Evolutionary conservation across 2,888 invertebrate genomes (phyloP), one percentile per base, ranked within the genome.

Genomic region (Dromius quadrimaculatus): DNA sequence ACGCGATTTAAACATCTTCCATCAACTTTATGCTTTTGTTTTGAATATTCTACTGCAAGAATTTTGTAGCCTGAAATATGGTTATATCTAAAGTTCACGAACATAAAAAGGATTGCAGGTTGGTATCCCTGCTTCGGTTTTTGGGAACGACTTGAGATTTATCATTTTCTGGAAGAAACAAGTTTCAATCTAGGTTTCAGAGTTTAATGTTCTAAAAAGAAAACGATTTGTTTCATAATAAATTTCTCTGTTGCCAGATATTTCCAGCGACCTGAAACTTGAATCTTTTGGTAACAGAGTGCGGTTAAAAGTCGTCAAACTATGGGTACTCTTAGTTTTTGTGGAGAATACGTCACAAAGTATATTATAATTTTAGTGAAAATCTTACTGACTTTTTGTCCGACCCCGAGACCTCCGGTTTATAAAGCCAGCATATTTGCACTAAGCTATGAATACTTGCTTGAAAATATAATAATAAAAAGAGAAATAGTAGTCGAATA

Each of bases 1-100:
- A 45, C 61, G 45, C 45, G 38, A 19, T 41, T 32, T 38, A 19
- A 57, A 59, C 43, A 43, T 38, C 59, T 22, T 69, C 59, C 59
- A 69, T 69, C 68, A 69, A 43, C 43, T 69, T 69, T 69, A 69
- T 69, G 68, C 59, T 69, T 69, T 69, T 69, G 68, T 69, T 69
- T 59, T 69, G 68, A 69, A 69, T 69, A 69, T 69, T 69, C 68
- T 28, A 59, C n/a, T n/a, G n/a, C 43, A 69, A 59, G 28, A 69
- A 43, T 69, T 69, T 57, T 61, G 19, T 68, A 66, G 59, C 41
- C 34, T 69, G 45, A 69, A 69, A 69, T 69, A 69, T 69, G 66
- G 66, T 66, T 66, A 66, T 66, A 66, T 36, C 36, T 47, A 66
- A 66, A 66, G 66, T 66, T 66, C 20, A 45, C 17, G 43, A 63